Evolutionary conservation across 53 echinoderm and acorn worm species (phyloP).

Genomic region (Antedon mediterranea): DNA sequence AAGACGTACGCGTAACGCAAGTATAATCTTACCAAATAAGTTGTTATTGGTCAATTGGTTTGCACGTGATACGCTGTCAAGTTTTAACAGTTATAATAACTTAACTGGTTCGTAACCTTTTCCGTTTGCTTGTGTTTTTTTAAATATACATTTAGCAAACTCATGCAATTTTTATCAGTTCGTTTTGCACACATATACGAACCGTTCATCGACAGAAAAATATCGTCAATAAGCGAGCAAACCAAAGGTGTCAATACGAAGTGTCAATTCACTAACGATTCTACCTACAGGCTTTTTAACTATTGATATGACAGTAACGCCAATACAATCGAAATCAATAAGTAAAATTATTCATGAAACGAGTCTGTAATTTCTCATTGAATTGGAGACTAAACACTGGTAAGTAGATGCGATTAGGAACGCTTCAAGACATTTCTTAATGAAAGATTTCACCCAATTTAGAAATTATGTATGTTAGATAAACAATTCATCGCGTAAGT

Average conservation of each 20-base stretch:
- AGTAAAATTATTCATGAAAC: neutral
- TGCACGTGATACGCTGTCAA: too few species aligned
- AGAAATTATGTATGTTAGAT: slow-evolving; percentile 1
- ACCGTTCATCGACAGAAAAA: too few species aligned
- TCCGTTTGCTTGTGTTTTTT: too few species aligned
- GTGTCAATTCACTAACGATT: neutral
- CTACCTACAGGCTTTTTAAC: neutral
- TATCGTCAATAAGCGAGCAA: neutral
- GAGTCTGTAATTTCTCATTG: neutral
- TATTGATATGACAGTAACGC: neutral
- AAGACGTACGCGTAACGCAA: too few species aligned
- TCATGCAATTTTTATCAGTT: too few species aligned
- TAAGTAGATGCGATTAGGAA: neutral
- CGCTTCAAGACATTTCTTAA: neutral
- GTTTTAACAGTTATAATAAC: too few species aligned
- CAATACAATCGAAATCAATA: neutral
- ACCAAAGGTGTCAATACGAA: neutral
- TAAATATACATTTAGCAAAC: too few species aligned
- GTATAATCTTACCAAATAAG: too few species aligned
- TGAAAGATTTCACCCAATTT: neutral
- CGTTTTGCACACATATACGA: too few species aligned
- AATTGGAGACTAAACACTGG: neutral
- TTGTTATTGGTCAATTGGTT: too few species aligned
- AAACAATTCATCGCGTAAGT: neutral
- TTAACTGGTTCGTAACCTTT: too few species aligned